Base-by-base conservation (phyloP, 2,888 invertebrate genomes). In the Gymnocheta viridis region DNA sequence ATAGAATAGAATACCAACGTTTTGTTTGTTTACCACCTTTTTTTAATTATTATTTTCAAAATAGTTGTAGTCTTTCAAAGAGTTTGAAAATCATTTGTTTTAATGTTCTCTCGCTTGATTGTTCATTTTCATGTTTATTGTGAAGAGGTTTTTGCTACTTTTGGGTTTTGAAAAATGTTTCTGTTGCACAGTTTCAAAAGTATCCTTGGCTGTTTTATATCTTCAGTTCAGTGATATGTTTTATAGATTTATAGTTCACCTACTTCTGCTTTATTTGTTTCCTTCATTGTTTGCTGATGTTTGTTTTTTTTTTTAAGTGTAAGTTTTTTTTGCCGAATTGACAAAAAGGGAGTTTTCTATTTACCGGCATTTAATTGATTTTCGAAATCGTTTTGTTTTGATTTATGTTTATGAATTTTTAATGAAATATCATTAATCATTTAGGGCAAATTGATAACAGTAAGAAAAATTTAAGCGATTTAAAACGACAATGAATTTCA, bases 391-490 rank as follows among this genome's bases (percentile, higher is more conserved):
- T 27, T 47, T 47, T 22, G 73, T 86, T 83, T n/a, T 87, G 86
- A 87, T 86, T 87, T 85, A 88, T 88, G 87, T 86, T 88, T 86
- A 88, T 88, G 88, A 86, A 88, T 87, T 87, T 89, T 88, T 88
- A 89, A 88, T 87, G 86, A 82, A 82, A 79, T 67, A 74, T 87
- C 88, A 90, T 89, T 90, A 89, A 90, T 89, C 90, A 89, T 76
- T 17, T 1, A 47, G 12, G 0, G 6, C 35, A 4, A 27, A 17
- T 12, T 41, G 7, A 3, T 54, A 24, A 12, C 1, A 35, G 12
- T 12, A 35, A 17, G 2, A 32, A 35, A 58, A 67, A 7, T 35
- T 4, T 10, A 27, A 2, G 9, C 0, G 5, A 27, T 27, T 27
- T 27, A 5, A 51, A 51, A 51, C 5, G 22, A 22, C 49, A 51